Evolutionary conservation across 2,888 invertebrate genomes (phyloP).

Genomic region (Chloromyia formosa): DNA sequence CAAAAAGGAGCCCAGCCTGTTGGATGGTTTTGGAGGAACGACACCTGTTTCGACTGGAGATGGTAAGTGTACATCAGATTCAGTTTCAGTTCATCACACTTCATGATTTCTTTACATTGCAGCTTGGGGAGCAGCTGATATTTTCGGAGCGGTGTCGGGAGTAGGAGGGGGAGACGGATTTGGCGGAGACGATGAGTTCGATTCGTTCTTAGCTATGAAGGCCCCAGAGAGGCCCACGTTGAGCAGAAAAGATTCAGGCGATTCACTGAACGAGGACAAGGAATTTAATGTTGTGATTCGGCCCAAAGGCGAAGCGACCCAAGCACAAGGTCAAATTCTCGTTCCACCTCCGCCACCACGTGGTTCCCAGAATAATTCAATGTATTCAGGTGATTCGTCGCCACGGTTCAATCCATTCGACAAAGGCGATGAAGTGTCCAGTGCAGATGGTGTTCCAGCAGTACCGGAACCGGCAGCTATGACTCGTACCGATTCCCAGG

Average conservation of each 20-base stretch:
- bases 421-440: conserved; percentile 64
- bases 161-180: conserved; percentile 65
- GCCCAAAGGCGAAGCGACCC: conserved; percentile 63
- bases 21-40: conserved; percentile 60
- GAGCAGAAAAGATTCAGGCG: conserved; percentile 73
- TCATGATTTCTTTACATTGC: conserved; percentile 7
- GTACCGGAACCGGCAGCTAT: conserved; percentile 57
- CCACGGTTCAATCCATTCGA: conserved; percentile 84
- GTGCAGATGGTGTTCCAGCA: conserved; percentile 57
- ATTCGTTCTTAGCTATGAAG: conserved; percentile 81
- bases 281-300: conserved; percentile 83
- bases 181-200: conserved; percentile 79
- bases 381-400: conserved; percentile 66
- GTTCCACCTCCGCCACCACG: conserved; percentile 74
- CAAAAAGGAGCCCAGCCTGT: conserved; percentile 62
- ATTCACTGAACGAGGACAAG: conserved; percentile 73
- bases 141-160: conserved; percentile 60
- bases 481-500: conserved; percentile 71
- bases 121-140: conserved; percentile 63
- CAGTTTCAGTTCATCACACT: too few species aligned
- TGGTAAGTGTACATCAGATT: conserved; percentile 57
- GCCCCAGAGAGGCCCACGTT: conserved; percentile 67
- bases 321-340: conserved; percentile 73
- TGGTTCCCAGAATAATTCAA: conserved; percentile 54
- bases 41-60: conserved; percentile 58